Base-by-base conservation (phyloP, 2,113 vertebrate species). In the Hepsetus odoe region DNA sequence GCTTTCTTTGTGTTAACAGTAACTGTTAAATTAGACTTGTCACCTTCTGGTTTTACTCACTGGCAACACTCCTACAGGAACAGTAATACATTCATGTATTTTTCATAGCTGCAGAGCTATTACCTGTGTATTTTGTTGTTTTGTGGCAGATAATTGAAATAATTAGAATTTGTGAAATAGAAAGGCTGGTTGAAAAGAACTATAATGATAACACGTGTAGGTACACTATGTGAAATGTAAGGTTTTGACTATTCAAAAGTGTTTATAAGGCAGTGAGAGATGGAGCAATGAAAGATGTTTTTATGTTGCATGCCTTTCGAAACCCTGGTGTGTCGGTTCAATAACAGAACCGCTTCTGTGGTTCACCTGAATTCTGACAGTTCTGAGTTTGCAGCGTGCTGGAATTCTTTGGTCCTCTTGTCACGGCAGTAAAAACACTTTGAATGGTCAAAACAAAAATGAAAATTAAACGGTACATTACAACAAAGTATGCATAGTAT, bases 111-210 rank as follows among this genome's bases (percentile, higher is more conserved):
- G 13, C 12, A 12, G 14, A 38, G 61, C 33, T 38, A 33, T 35
- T 38, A 30, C 4, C 12, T 13, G 61, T 65, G 49, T 55, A 51
- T 75, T 51, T 75, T 35, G 64, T 77, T 69, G 32, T 56, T 77
- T 58, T 69, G 56, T 49, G 40, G 55, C 28, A 61, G 49, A 24
- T 35, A 61, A 49, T 49, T 35, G 58, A 69, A 66, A 33, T 51
- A 44, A 28, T 66, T 51, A 40, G 14, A 53, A 66, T 33, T 10
- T 35, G 28, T 74, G 72, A 51, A 38, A 20, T 65, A 11, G 18
- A 42, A 55, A 73, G 24, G 28, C 14, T 26, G 30, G 51, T 2
- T 22, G 28, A n/a, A 30, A 58, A 18, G 4, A 2, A 12, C 61
- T 65, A n/a, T 65, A 16, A n/a, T 20, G 35, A 35, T n/a, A 9